These are phyloP conservation scores for Epinephelus lanceolatus DNA, from an alignment of 2,113 vertebrate genomes.

Conservation along the genomic window DNA sequence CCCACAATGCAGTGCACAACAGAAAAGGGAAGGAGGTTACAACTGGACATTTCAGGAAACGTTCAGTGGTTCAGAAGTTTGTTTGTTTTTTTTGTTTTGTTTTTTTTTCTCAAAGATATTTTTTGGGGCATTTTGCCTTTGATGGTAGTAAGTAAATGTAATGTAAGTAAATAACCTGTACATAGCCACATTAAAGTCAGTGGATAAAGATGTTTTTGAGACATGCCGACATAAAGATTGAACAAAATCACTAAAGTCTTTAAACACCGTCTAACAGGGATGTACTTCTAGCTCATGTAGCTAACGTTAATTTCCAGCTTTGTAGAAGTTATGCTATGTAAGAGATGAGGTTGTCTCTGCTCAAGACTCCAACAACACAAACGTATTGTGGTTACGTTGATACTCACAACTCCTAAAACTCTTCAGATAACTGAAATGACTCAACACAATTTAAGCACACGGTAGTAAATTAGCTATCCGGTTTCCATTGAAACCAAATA, in stretches of 20 bases:
- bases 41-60: background rate
- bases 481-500: background rate
- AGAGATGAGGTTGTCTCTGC: no score
- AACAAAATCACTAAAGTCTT: background rate
- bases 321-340: background rate
- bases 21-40: background rate
- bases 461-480: background rate
- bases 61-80: no score
- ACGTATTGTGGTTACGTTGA: background rate
- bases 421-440: background rate
- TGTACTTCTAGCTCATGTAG: background rate
- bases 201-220: background rate
- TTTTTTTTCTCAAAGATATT: no score
- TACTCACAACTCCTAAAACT: background rate
- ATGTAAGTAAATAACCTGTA: background rate
- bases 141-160: no score
- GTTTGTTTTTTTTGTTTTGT: no score
- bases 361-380: background rate
- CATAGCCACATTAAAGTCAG: background rate
- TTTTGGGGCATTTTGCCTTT: no score
- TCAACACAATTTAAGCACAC: background rate
- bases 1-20: background rate
- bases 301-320: background rate
- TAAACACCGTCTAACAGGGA: background rate
- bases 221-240: background rate